Conservation (phyloP, 2,888 invertebrate genomes). For the Hyalella azteca region DNA sequence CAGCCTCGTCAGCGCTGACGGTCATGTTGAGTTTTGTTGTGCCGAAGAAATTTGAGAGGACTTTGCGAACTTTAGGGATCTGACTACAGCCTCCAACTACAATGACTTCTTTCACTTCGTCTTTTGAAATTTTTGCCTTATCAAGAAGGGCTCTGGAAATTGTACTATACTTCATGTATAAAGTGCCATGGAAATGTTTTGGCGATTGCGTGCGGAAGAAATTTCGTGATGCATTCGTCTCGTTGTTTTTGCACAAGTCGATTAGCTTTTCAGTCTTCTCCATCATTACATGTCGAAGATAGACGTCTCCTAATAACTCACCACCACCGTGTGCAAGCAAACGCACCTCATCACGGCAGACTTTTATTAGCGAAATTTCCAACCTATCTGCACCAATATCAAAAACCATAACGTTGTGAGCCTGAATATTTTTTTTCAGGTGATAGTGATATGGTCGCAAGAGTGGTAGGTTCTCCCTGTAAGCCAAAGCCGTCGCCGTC, state of each 20-base stretch:
- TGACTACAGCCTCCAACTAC: background rate
- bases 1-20: background rate
- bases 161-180: background rate
- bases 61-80: background rate
- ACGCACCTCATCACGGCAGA: background rate
- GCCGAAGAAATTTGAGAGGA: background rate
- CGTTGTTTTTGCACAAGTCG: too few relatives aligned
- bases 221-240: too few relatives aligned
- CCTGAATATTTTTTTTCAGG: background rate
- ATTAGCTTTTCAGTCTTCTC: too few relatives aligned
- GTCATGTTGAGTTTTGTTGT: background rate
- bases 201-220: background rate
- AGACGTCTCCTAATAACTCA: background rate
- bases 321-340: background rate
- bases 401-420: background rate
- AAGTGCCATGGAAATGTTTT: background rate
- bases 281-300: background rate
- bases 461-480: background rate
- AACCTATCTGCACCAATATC: background rate
- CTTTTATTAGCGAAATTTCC: background rate
- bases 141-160: background rate
- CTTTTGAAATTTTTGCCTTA: background rate
- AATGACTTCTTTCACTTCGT: background rate
- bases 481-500: background rate
- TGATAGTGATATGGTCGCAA: too few relatives aligned